A percentile compares a stretch with the other conserved stretches of the same genome.
Evolutionary conservation across 2,113 vertebrate genomes (phyloP).

Genomic region (Myrmecophaga tridactyla): DNA sequence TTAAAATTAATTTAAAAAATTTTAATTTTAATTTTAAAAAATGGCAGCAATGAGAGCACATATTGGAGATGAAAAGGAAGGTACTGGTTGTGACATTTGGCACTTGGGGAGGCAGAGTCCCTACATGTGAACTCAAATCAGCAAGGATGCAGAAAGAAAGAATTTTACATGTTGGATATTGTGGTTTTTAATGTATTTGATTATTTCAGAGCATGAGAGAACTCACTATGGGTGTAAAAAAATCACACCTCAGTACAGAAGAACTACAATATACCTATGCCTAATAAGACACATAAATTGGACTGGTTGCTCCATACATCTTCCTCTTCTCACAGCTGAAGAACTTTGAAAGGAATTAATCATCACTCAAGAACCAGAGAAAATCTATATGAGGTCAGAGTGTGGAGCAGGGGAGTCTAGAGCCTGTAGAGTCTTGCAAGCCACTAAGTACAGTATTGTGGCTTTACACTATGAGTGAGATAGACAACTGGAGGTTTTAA

Average conservation of each 20-base stretch:
- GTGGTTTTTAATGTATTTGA: neutral
- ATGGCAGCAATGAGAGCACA: neutral
- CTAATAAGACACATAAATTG: neutral
- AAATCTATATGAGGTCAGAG: neutral
- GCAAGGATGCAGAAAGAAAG: neutral
- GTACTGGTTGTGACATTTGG: neutral
- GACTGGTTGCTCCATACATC: neutral
- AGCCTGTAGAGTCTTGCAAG: neutral
- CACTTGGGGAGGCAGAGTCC: neutral
- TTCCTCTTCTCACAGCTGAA: neutral
- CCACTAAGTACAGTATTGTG: neutral
- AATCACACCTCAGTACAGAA: neutral
- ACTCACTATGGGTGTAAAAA: neutral
- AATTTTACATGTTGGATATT: neutral
- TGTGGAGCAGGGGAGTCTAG: neutral
- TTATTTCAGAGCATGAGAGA: neutral
- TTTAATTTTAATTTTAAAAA: no score
- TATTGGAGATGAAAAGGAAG: slow-evolving; percentile 18
- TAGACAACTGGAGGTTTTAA: neutral
- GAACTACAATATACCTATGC: neutral
- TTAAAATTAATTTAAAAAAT: no score
- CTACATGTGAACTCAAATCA: slow-evolving; percentile 4
- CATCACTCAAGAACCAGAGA: neutral
- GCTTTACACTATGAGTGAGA: neutral
- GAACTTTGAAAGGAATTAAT: neutral